Evolutionary conservation across 23 tunicate species (phyloP).

Genomic region (Oikopleura dioica): DNA sequence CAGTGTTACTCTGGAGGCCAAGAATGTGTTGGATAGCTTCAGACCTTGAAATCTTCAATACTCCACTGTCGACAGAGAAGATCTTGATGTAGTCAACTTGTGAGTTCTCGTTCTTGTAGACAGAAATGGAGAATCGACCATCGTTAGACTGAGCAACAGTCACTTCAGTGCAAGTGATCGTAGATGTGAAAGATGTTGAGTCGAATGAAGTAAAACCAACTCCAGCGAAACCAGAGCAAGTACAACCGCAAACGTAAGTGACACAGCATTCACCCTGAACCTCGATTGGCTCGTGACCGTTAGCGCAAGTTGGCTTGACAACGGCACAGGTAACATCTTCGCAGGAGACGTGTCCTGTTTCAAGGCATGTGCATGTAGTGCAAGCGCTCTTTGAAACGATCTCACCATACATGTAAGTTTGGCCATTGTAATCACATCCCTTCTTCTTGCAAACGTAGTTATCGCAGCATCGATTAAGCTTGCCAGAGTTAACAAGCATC

Average conservation of each 20-base stretch:
- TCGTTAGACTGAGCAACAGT: neutral
- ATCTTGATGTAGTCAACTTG: neutral
- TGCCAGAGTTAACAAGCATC: neutral
- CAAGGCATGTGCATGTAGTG: conserved; percentile 37
- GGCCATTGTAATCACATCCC: neutral
- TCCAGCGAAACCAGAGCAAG: conserved; percentile 15
- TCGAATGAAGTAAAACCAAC: neutral
- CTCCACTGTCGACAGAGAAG: neutral
- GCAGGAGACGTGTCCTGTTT: conserved; percentile 37
- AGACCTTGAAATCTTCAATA: neutral
- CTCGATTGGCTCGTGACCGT: conserved; percentile 22
- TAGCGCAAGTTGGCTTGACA: conserved; percentile 20
- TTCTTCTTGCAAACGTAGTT: neutral
- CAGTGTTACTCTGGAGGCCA: neutral
- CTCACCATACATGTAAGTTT: neutral
- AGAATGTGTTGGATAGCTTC: neutral
- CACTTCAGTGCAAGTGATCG: neutral
- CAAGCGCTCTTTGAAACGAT: conserved; percentile 34
- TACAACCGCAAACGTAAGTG: conserved; percentile 64
- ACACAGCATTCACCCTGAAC: conserved; percentile 42
- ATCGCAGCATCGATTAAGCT: neutral
- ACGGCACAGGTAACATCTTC: conserved; percentile 32
- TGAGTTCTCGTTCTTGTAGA: neutral
- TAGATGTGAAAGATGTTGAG: neutral
- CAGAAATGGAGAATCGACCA: neutral